Base-by-base conservation (phyloP, 1,140 invertebrate genomes). In the Venturia canescens region DNA sequence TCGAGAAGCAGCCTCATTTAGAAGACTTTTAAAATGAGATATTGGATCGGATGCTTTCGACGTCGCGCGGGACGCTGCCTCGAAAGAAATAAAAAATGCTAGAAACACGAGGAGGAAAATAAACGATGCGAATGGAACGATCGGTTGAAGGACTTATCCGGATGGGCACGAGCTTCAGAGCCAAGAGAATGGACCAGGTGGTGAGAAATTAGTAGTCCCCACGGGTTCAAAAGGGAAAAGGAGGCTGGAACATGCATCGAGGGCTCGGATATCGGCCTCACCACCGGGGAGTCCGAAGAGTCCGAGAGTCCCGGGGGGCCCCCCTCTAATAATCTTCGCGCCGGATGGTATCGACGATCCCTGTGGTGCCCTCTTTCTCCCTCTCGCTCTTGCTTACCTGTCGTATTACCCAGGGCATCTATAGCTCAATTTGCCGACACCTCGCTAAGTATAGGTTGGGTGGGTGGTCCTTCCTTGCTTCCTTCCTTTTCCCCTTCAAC, bases 371-470 rank as follows among this genome's bases (percentile, higher is more conserved):
- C 50, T 27, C 70, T 29, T 16, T 74, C 71, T 16, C 66, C 4
- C 63, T 38, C 78, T 13, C 34, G 5, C 63, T 34, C 66, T 67
- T 63, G 44, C 50, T 63, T 80, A 57, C 50, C 81, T 80, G 85
- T 87, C 86, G 86, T 87, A 89, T 90, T 90, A 89, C 88, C 86
- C 88, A 87, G 87, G 85, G 87, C 90, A 89, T 89, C 90, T 92
- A 91, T 91, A 91, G 91, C 91, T 91, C 91, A 91, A 92, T 91
- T 92, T 92, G 90, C 91, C 90, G 91, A 92, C 91, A 92, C 91
- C 90, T 92, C 90, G 88, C 90, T 91, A 91, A 92, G 91, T 92
- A 92, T 92, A 92, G 91, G 91, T 91, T 92, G 86, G 87, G 89
- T 92, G 90, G 91, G 91, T 92, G 91, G 91, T 91, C 91, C 89